Base-by-base conservation (phyloP, 2,888 invertebrate genomes). In the Lithophane semibrunnea region DNA sequence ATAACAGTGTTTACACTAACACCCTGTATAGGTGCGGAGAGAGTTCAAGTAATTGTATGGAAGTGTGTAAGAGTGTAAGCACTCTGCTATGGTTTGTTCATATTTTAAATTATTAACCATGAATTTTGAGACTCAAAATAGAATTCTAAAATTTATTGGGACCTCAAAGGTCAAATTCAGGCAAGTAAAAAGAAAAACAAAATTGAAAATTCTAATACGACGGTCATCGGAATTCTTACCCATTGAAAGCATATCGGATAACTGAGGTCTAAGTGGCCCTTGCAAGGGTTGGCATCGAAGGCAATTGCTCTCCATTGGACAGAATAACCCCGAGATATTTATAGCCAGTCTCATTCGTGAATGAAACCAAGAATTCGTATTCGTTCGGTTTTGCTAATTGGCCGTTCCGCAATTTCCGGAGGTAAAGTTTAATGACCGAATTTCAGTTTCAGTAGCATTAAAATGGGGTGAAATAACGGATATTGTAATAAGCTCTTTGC, bases 211-310 rank as follows among this genome's bases (percentile, higher is more conserved):
- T 72, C 77, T 65, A 29, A 29, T 29, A 80, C 75, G 63, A 60
- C 64, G 80, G 83, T 75, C 80, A 77, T 75, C 82, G 79, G 54
- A 75, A 83, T 79, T 77, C 83, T 76, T 52, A 73, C 68, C 79
- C 61, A 75, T 83, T 78, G 88, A 84, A 89, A 88, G 85, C 79
- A 88, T 88, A 86, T 83, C 84, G 75, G 70, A 77, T 77, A 79
- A 79, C 77, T 68, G 56, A 73, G 79, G 75, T 75, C 71, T 79
- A 86, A 87, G 83, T 86, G 88, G 77, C 66, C 76, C 77, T 77
- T 74, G 37, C 67, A 69, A 76, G 77, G 82, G 82, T 79, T 82
- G 54, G 63, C 13, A 69, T 69, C 54, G 69, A 69, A 79, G 29
- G 68, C 80, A 76, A 87, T 87, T 76, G 77, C 75, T 84, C 66